Percentiles rank a stretch among this genome's conserved stretches.
Conservation (phyloP, 2,888 invertebrate species). For the Galerucella calmariensis region DNA sequence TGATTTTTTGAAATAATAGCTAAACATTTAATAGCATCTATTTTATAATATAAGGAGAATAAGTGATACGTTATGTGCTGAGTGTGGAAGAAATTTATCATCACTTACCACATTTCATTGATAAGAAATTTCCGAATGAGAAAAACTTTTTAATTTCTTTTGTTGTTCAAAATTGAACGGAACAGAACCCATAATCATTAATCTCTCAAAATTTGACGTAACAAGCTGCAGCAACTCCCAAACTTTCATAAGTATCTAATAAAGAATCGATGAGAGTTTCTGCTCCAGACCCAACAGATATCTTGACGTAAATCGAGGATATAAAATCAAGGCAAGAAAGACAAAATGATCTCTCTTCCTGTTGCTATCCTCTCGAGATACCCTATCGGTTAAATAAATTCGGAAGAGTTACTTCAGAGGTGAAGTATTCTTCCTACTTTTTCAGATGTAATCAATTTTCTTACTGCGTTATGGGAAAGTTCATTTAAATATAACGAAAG, state of each 20-base stretch:
- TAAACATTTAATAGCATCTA: too few species aligned
- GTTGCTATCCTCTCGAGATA: constrained; percentile 4
- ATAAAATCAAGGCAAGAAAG: neutral
- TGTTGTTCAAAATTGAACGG: neutral
- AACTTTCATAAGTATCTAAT: constrained; percentile 5
- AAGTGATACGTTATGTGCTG: too few species aligned
- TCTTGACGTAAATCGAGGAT: constrained; percentile 11
- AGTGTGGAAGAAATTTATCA: too few species aligned
- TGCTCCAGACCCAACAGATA: neutral
- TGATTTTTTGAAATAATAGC: too few species aligned
- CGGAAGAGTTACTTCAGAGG: neutral
- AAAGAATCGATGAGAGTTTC: constrained; percentile 2
- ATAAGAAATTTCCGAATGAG: neutral
- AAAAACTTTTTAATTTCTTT: neutral
- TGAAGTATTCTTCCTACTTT: neutral
- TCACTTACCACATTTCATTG: too few species aligned
- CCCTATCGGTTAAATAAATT: constrained; percentile 4
- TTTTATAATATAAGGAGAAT: too few species aligned
- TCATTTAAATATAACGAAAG: neutral
- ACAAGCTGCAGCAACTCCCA: constrained; percentile 3
- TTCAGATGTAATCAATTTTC: neutral
- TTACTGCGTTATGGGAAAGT: too few species aligned
- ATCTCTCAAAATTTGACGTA: constrained; percentile 8
- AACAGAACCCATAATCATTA: constrained; percentile 1
- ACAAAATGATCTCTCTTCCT: constrained; percentile 1